Evolutionary conservation across 2,888 invertebrate species (phyloP), one percentile per base, ranked within the genome.

Genomic region (Eristalis pertinax): DNA sequence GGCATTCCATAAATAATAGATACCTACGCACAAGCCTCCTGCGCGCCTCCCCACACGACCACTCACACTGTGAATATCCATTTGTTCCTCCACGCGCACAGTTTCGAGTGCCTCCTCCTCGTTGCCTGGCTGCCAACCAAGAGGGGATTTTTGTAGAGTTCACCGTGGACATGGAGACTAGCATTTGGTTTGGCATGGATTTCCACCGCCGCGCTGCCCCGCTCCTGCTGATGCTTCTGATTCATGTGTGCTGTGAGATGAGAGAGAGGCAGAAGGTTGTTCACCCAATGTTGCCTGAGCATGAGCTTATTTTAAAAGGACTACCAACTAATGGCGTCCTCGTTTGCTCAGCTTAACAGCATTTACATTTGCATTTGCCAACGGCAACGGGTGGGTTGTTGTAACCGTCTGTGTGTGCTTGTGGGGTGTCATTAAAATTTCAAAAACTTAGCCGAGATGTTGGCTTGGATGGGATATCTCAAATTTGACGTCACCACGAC

Each of bases 321-420:
- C 70, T 76, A 82, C 50, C 50, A 19, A 19, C 50, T 50, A 50
- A 82, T 82, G 76, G 69, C 81, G 77, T 77, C 68, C 77, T 81
- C 81, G 69, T 73, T 85, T 77, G 77, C 77, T 85, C 29, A 69
- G 77, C 73, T 77, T 85, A 85, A 77, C 77, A 81, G 77, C 73
- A 73, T 85, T 72, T 35, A 67, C 60, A 72, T 81, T 85, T 81
- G 81, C 81, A 65, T 81, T 85, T 73, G 77, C 73, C 56, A 26
- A 41, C 41, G 69, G 77, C 73, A 60, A 22, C 10, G 35, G 35
- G 50, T 76, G 58, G 72, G 72, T 62, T 50, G 70, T 19, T n/a
- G n/a, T 50, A 15, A 13, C n/a, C n/a, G n/a, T n/a, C 15, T 43
- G 43, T n/a, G 19, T n/a, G 19, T n/a, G 50, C 19, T 19, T 7